Conservation (phyloP, 2,888 invertebrate species). For the Chelonus formosanus region DNA sequence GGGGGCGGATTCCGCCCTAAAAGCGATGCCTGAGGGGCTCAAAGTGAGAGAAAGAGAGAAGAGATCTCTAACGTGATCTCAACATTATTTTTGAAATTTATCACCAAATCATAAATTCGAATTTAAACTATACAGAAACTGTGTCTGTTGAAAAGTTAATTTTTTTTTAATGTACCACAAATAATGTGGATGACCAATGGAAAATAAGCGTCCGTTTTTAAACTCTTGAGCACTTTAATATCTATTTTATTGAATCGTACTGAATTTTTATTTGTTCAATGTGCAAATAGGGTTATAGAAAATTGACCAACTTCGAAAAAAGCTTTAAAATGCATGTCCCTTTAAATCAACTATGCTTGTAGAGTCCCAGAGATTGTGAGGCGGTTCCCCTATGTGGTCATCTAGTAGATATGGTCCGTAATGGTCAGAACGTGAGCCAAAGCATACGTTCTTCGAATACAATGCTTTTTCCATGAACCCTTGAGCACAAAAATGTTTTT, state of each 20-base stretch:
- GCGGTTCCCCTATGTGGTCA: constrained; percentile 24
- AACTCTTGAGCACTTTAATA: constrained; percentile 2
- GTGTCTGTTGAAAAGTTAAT: neutral
- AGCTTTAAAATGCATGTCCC: constrained; percentile 55
- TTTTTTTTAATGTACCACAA: constrained; percentile 18
- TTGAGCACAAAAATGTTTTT: constrained; percentile 24
- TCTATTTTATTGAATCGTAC: constrained; percentile 53
- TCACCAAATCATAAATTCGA: constrained; percentile 31
- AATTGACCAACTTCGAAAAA: constrained; percentile 29
- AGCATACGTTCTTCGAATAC: constrained; percentile 3
- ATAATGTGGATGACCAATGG: neutral
- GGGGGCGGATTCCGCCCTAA: constrained; percentile 51
- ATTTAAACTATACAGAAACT: constrained; percentile 15
- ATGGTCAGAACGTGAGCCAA: constrained; percentile 35
- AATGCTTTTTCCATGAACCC: neutral
- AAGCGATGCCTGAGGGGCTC: constrained; percentile 42
- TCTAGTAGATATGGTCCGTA: constrained; percentile 36
- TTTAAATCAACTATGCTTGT: constrained; percentile 53
- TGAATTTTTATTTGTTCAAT: constrained; percentile 60
- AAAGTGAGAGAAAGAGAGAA: constrained; percentile 27
- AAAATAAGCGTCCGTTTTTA: neutral
- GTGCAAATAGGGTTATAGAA: constrained; percentile 51
- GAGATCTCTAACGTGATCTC: constrained; percentile 20
- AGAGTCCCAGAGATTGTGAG: constrained; percentile 27
- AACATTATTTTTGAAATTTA: constrained; percentile 32